phyloP scores from a whole-genome alignment of 2,888 invertebrate genomes.

The Eremobia ochroleuca region DNA sequence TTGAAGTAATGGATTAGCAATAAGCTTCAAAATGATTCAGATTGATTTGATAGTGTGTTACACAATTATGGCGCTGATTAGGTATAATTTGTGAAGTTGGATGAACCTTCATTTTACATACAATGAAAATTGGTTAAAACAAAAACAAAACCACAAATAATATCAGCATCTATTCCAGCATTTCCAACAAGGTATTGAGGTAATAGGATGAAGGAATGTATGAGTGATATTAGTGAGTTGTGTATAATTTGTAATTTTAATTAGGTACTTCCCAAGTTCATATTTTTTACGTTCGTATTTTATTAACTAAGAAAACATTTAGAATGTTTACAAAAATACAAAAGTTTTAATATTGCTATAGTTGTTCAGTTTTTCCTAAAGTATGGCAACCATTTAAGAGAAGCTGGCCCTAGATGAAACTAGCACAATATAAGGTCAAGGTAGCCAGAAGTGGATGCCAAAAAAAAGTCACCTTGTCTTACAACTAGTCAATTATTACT shows the following conservation, averaged over 20 bases:
- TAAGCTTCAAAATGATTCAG: no score
- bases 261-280: constrained; percentile 25
- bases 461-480: constrained; percentile 40
- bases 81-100: background rate
- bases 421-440: constrained; percentile 44
- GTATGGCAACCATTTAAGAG: background rate
- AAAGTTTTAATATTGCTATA: background rate
- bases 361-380: background rate
- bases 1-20: no score
- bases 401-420: constrained; percentile 20
- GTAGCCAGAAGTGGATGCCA: constrained; percentile 24
- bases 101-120: constrained; percentile 17
- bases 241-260: constrained; percentile 33
- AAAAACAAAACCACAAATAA: constrained; percentile 21
- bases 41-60: no score
- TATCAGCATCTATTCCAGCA: constrained; percentile 27
- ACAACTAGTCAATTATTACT: background rate
- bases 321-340: constrained; percentile 19
- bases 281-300: constrained; percentile 10
- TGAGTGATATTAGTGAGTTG: constrained; percentile 21
- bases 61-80: no score
- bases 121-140: constrained; percentile 7
- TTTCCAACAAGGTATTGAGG: constrained; percentile 46
- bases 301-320: constrained; percentile 18
- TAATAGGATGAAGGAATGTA: constrained; percentile 35